Evolutionary conservation across 2,797 vertebrate species (phyloP), one percentile per base, ranked within the genome.

Genomic region (Lophius americanus): DNA sequence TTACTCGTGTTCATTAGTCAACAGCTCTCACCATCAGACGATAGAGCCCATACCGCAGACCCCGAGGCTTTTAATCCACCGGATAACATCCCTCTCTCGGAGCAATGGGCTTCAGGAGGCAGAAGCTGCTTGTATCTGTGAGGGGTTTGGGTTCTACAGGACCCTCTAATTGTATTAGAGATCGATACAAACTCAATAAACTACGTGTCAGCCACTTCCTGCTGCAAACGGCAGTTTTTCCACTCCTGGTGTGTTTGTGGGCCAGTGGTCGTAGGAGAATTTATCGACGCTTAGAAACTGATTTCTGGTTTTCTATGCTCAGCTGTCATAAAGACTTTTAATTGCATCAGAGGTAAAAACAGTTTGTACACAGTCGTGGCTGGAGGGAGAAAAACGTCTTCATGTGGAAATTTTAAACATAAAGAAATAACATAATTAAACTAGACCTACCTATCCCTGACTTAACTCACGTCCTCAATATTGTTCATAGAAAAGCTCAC

Each of bases 121-220:
- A 78, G 50, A 79, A 70, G 85, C 82, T 68, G 35, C 78, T 79
- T 89, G 88, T 90, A 88, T 74, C 70, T 82, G 69, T 61, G 73
- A 84, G 84, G 78, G 83, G 78, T 86, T 85, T 78, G 72, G 76
- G 78, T 87, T 91, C 86, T 83, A 85, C 86, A 76, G 75, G 78
- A 72, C 11, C 56, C 60, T 61, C 81, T 87, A 89, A 91, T 89
- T 83, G 81, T 84, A 88, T 90, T 85, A 87, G 69, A 66, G 89
- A 89, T 92, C 91, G 74, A 90, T 91, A 82, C 68, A 88, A 92
- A 93, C 78, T 74, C 85, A 79, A 84, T 91, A 87, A 79, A 73
- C 64, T 53, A 64, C 63, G 79, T 85, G 85, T 87, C 85, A 76
- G 86, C 70, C 78, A 64, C 76, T 84, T 85, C 79, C 83, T 87